Conservation (phyloP, 2,888 invertebrate genomes). For the Abrostola triplasia region DNA sequence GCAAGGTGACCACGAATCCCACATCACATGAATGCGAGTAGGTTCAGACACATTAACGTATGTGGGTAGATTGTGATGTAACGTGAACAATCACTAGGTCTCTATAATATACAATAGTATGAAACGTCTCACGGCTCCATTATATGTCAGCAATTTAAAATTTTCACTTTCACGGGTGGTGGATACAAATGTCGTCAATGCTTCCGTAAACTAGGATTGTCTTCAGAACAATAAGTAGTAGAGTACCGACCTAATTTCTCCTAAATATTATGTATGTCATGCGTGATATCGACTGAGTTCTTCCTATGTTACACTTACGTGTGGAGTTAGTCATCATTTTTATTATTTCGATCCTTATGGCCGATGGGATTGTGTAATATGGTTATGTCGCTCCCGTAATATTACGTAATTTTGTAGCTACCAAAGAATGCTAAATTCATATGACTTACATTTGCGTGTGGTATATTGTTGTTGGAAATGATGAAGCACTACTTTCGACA, state of each 20-base stretch:
- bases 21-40: constrained; percentile 30
- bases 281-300: constrained; percentile 17
- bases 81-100: constrained; percentile 59
- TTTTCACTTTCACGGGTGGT: constrained; percentile 78
- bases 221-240: constrained; percentile 49
- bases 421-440: constrained; percentile 54
- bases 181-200: constrained; percentile 58
- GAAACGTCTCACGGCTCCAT: constrained; percentile 79
- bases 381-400: constrained; percentile 54
- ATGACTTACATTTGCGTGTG: constrained; percentile 40
- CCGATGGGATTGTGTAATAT: constrained; percentile 54
- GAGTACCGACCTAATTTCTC: not conserved
- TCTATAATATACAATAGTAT: constrained; percentile 66
- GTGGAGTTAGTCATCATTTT: constrained; percentile 36
- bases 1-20: constrained; percentile 23
- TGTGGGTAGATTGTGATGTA: constrained; percentile 63
- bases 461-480: constrained; percentile 37
- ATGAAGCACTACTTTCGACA: constrained; percentile 42
- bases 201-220: constrained; percentile 66
- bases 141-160: constrained; percentile 72
- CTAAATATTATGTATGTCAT: constrained; percentile 32
- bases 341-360: constrained; percentile 59
- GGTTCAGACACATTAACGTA: constrained; percentile 46
- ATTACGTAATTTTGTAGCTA: constrained; percentile 53
- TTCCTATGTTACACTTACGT: constrained; percentile 20